Evolutionary conservation across 2,797 vertebrate species (phyloP).

Genomic region (Microhierax caerulescens): DNA sequence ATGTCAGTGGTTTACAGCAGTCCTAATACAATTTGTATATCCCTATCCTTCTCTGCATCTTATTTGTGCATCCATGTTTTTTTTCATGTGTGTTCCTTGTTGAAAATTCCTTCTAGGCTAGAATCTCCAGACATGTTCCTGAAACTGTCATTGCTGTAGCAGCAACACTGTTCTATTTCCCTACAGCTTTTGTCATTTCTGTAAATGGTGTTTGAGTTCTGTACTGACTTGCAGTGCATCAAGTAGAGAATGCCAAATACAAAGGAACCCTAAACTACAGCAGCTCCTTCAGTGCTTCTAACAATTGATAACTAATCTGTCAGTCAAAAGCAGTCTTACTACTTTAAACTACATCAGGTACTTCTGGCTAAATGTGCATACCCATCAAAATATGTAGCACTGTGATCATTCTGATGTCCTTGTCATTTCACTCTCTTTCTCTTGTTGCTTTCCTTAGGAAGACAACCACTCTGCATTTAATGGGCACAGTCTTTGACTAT

Average conservation of each 20-base stretch:
- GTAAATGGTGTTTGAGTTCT: neutral
- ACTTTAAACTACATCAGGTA: neutral
- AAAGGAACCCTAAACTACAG: neutral
- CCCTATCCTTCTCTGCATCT: neutral
- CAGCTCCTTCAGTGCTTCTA: neutral
- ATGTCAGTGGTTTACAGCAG: constrained; percentile 67
- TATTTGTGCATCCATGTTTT: neutral
- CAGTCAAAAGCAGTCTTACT: neutral
- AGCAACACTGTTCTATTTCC: neutral
- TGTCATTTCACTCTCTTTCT: neutral
- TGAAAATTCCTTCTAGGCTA: neutral
- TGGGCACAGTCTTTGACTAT: neutral
- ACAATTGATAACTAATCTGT: neutral
- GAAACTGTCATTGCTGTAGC: neutral
- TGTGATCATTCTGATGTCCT: neutral
- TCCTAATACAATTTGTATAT: neutral
- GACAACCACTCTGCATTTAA: neutral
- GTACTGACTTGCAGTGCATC: neutral
- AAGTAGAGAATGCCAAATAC: neutral
- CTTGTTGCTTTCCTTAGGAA: neutral
- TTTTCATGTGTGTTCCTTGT: neutral
- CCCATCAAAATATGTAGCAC: neutral
- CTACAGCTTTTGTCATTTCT: neutral
- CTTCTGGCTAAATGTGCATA: neutral
- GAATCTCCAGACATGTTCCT: neutral